Evolutionary conservation across 2,888 invertebrate genomes (phyloP).

Genomic region (Gandaritis pyraliata): DNA sequence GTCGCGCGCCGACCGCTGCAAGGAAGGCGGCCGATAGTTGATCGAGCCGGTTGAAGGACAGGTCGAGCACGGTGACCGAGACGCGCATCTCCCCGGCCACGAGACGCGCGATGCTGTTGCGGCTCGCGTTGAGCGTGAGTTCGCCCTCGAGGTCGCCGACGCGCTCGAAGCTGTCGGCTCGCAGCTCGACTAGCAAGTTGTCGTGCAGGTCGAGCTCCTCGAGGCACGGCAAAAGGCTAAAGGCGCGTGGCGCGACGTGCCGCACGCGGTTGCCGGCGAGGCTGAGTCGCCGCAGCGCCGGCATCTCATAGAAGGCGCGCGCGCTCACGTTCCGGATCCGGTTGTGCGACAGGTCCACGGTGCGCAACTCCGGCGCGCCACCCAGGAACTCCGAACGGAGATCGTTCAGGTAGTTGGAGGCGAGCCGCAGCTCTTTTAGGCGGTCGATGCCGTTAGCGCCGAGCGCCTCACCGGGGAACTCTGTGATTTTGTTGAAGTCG

Average conservation of each 20-base stretch:
- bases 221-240: slow-evolving; percentile 87
- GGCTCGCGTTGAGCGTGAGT: slow-evolving; percentile 88
- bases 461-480: slow-evolving; percentile 84
- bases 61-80: slow-evolving; percentile 86
- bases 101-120: slow-evolving; percentile 82
- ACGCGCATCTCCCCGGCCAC: slow-evolving; percentile 57
- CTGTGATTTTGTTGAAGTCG: slow-evolving; percentile 90
- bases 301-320: slow-evolving; percentile 87
- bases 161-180: slow-evolving; percentile 86
- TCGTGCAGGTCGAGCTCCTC: slow-evolving; percentile 89
- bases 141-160: slow-evolving; percentile 84
- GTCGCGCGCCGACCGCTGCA: slow-evolving; percentile 60
- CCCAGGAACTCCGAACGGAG: slow-evolving; percentile 88
- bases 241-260: slow-evolving; percentile 87
- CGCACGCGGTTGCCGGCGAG: slow-evolving; percentile 90
- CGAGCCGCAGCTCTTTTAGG: slow-evolving; percentile 90
- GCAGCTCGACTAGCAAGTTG: slow-evolving; percentile 87
- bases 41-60: slow-evolving; percentile 86
- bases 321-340: slow-evolving; percentile 86
- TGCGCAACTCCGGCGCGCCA: slow-evolving; percentile 87
- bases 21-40: slow-evolving; percentile 85
- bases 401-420: slow-evolving; percentile 89
- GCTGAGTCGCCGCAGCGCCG: slow-evolving; percentile 89
- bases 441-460: slow-evolving; percentile 81
- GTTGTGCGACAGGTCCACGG: slow-evolving; percentile 89